Percentiles rank a stretch among this genome's conserved stretches.
Conservation (phyloP, 2,113 vertebrate genomes). For the Alligator mississippiensis region DNA sequence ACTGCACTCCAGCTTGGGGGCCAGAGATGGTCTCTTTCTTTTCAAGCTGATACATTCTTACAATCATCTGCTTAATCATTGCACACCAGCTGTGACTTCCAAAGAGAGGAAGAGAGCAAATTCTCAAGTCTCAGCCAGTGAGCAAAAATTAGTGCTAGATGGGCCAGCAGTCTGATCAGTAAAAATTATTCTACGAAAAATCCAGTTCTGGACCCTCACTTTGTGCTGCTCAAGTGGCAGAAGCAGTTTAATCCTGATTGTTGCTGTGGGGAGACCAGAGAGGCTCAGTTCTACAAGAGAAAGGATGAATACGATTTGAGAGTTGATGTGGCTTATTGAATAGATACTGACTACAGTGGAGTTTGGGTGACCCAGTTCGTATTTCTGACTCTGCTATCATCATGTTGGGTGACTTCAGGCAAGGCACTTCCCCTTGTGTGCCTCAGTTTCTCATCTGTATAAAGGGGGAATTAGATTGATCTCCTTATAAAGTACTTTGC, state of each 20-base stretch:
- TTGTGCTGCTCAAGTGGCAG: background rate
- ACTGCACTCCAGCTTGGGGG: background rate
- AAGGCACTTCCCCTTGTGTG: background rate
- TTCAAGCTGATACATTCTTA: background rate
- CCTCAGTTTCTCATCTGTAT: background rate
- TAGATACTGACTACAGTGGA: background rate
- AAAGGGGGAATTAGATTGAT: background rate
- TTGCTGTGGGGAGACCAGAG: background rate
- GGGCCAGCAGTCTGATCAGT: background rate
- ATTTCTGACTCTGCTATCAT: background rate
- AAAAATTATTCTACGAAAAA: background rate
- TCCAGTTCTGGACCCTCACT: background rate
- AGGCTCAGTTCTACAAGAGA: background rate
- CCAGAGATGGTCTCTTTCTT: slow-evolving; percentile 14
- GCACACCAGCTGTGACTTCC: background rate
- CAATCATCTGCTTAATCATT: background rate
- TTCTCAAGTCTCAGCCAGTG: background rate
- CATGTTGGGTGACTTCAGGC: background rate
- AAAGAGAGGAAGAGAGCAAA: background rate
- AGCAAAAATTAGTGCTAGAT: background rate
- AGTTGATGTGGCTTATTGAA: background rate
- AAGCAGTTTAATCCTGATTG: background rate
- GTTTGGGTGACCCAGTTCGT: background rate
- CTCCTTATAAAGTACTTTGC: background rate
- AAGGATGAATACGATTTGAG: background rate